Conservation (phyloP, 2,888 invertebrate genomes). For the Hydrotaea diabolus region DNA sequence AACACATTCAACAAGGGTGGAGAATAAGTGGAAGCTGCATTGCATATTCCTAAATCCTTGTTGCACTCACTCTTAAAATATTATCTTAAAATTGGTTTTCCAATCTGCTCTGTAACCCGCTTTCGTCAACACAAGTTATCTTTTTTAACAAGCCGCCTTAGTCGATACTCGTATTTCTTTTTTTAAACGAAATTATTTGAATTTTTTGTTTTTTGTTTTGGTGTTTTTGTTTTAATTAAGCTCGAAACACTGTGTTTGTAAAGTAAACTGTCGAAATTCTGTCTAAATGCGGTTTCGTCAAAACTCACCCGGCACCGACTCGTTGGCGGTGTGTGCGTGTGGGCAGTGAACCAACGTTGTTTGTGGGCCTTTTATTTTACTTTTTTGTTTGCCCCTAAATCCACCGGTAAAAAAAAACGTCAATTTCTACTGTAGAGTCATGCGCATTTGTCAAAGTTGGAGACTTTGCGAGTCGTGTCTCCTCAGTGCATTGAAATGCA, state of each 20-base stretch:
- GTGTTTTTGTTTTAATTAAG: neutral
- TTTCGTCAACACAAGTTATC: neutral
- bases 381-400: conserved; percentile 43
- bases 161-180: neutral
- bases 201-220: neutral
- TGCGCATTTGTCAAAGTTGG: conserved; percentile 70
- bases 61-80: neutral
- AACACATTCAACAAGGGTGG: neutral
- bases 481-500: conserved; percentile 42
- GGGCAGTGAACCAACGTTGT: conserved; percentile 32
- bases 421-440: conserved; percentile 70
- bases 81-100: conserved; percentile 16
- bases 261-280: neutral
- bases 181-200: neutral
- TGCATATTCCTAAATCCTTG: neutral
- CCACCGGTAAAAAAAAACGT: conserved; percentile 50
- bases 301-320: conserved; percentile 50
- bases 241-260: neutral
- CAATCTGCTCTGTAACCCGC: neutral
- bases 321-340: conserved; percentile 8
- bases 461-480: conserved; percentile 13
- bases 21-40: neutral
- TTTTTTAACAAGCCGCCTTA: neutral
- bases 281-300: neutral
- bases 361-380: conserved; percentile 1